Base-by-base conservation (phyloP, 2,797 vertebrate species). In the Remorina albescens region DNA sequence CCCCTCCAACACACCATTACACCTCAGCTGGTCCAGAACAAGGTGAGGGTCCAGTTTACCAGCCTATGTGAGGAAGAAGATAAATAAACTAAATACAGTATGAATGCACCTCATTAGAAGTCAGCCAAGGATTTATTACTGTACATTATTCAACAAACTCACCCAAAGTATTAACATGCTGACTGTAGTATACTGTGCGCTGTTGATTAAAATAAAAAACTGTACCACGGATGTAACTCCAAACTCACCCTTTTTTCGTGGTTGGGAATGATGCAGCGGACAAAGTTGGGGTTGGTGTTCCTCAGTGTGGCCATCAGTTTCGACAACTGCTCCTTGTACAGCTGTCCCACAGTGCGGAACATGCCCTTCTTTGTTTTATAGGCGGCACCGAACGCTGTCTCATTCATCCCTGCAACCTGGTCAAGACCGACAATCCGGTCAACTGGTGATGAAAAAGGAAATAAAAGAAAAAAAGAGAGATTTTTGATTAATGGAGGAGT, bases 361-460 rank as follows among this genome's bases (percentile, higher is more conserved):
- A 99, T 99, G 46, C 98, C 98, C 93, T 99, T 99, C 93, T 99
- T 99, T 76, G 98, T 99, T 89, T 99, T 99, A 81, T 99, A 99
- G 0, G 97, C 94, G 0, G 98, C 96, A 6, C 98, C 98, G 0
- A 99, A 99, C 0, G 97, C 96, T 0, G 98, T 99, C 91, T 99
- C 98, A 0, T 96, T 97, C 95, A 99, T 98, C 0, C 97, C 98
- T 0, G 97, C 97, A 37, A 99, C 98, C 91, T 99, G 98, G 92
- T 99, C 98, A 90, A 99, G 94, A 83, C 98, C 98, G 87, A 99
- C 98, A 9, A 99, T 99, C 34, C 98, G 95, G 90, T 99, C 98
- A 83, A 99, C 98, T 99, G 92, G 60, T 12, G 37, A 44, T 13
- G 49, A 67, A 54, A 70, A 69, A 51, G 3, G 5, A 57, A 30